These are phyloP conservation scores for Antheraea yamamai DNA, from an alignment of 2,888 invertebrate species.

Conservation along the genomic window DNA sequence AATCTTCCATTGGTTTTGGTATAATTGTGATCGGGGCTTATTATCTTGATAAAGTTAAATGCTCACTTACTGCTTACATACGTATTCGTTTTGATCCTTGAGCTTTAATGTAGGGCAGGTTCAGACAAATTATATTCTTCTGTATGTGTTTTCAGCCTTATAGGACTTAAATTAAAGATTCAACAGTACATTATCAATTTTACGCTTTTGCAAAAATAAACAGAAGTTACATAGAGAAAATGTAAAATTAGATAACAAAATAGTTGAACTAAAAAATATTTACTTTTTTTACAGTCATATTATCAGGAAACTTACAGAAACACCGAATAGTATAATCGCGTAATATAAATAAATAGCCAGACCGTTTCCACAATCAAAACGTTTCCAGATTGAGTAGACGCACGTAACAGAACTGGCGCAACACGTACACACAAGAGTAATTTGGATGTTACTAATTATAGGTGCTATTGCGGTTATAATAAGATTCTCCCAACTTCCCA, in stretches of 20 bases:
- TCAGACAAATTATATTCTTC: neutral
- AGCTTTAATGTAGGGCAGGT: neutral
- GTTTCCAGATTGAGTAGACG: conserved; percentile 59
- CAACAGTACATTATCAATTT: neutral
- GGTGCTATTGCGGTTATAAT: conserved; percentile 82
- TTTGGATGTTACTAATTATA: conserved; percentile 80
- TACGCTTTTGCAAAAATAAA: neutral
- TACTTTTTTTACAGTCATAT: conserved; percentile 7
- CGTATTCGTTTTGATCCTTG: neutral
- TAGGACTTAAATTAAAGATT: neutral
- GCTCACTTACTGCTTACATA: neutral
- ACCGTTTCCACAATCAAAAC: conserved; percentile 55
- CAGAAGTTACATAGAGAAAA: neutral
- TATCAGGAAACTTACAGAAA: conserved; percentile 21
- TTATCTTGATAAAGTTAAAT: neutral
- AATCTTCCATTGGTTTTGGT: neutral
- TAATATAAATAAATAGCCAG: conserved; percentile 28
- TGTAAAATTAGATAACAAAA: neutral
- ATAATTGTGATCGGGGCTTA: neutral
- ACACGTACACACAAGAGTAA: conserved; percentile 73
- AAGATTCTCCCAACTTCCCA: conserved; percentile 81
- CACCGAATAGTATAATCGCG: conserved; percentile 42
- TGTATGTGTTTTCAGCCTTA: neutral
- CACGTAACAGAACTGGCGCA: conserved; percentile 72
- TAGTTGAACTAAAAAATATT: neutral